phyloP scores from a whole-genome alignment of 2,113 vertebrate genomes.

The Polypterus bichir region DNA sequence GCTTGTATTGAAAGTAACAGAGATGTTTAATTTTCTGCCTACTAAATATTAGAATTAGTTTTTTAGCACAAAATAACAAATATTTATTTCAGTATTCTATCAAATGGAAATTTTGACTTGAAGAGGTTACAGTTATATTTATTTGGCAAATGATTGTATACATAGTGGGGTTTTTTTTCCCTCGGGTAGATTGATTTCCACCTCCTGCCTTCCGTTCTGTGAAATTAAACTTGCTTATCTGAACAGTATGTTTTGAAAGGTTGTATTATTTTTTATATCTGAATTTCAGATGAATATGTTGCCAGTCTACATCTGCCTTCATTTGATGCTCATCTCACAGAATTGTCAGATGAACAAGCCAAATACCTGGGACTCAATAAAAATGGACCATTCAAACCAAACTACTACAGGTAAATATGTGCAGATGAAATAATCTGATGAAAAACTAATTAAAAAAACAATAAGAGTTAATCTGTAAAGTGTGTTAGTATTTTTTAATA shows the following conservation, averaged over 20 bases:
- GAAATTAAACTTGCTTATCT: no score
- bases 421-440: background rate
- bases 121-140: no score
- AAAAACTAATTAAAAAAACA: background rate
- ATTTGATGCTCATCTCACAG: conserved; percentile 68
- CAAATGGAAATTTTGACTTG: no score
- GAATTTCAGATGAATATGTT: conserved; percentile 59
- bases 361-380: conserved; percentile 75
- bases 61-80: background rate
- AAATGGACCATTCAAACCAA: conserved; percentile 73
- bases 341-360: conserved; percentile 66
- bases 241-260: no score
- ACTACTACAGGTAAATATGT: conserved; percentile 61
- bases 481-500: no score
- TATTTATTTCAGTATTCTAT: background rate
- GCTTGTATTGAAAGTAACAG: no score
- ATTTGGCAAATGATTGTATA: no score
- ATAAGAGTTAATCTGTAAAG: no score
- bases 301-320: conserved; percentile 70
- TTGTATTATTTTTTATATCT: conserved; percentile 1
- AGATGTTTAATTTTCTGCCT: background rate
- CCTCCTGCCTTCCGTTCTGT: no score
- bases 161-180: no score
- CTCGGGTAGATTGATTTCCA: no score
- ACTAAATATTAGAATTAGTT: background rate